A percentile compares a stretch with the other conserved stretches of the same genome.
Conservation (phyloP, 2,797 vertebrate species). For the Peromyscus eremicus region DNA sequence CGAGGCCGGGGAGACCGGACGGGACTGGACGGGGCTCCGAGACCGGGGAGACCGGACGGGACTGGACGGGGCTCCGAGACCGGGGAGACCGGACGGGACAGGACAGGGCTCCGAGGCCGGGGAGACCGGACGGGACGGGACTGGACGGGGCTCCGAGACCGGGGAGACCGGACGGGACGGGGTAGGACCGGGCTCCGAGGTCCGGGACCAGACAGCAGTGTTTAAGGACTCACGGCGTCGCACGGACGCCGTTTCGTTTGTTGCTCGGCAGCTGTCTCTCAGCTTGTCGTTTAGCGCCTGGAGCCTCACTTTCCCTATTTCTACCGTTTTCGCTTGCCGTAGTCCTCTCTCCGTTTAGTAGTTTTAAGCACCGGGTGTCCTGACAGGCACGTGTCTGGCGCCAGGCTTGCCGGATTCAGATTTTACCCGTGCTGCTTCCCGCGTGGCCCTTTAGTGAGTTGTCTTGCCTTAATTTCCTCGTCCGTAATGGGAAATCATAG, state of each 20-base stretch:
- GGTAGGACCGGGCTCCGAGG: no score
- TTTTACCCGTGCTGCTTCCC: neutral
- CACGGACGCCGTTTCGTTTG: no score
- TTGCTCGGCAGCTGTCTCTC: neutral
- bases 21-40: no score
- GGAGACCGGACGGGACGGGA: no score
- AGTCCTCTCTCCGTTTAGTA: neutral
- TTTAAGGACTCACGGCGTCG: neutral
- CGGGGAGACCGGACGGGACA: no score
- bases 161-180: no score
- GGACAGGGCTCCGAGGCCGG: no score
- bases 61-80: no score
- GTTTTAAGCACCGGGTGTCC: neutral
- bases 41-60: no score
- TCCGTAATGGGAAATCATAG: neutral
- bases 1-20: no score
- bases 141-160: no score
- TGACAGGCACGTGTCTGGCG: neutral
- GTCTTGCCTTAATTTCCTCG: neutral
- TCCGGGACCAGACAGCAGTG: neutral
- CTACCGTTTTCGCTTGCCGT: neutral
- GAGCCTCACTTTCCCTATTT: neutral
- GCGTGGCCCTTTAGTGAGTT: neutral
- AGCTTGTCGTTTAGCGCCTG: accelerated
- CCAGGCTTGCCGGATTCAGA: neutral